Percentiles rank a stretch among this genome's conserved stretches.
These are phyloP conservation scores for Nycteola revayana DNA, from an alignment of 2,888 invertebrate genomes.

Conservation along the genomic window DNA sequence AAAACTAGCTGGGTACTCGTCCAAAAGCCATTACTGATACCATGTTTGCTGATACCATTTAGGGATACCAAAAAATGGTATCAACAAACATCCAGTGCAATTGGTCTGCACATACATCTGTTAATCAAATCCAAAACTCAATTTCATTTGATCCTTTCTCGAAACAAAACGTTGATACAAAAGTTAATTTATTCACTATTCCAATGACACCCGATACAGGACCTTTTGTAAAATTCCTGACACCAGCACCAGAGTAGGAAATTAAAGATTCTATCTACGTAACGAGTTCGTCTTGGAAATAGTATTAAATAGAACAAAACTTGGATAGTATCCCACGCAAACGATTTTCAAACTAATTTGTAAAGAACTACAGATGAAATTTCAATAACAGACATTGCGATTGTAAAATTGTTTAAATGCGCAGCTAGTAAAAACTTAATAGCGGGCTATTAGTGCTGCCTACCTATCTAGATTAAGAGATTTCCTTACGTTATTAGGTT, in stretches of 20 bases:
- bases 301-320: constrained; percentile 51
- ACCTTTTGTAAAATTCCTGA: constrained; percentile 48
- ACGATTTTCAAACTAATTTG: constrained; percentile 23
- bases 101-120: no score
- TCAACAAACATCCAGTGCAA: no score
- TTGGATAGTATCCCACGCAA: constrained; percentile 20
- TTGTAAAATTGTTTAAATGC: constrained; percentile 23
- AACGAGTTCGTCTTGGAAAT: constrained; percentile 57
- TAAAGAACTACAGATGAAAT: neutral
- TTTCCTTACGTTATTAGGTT: no score
- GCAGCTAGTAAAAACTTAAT: constrained; percentile 21
- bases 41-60: no score
- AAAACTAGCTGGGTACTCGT: no score
- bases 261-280: constrained; percentile 75
- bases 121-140: no score
- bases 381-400: constrained; percentile 1
- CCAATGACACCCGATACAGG: constrained; percentile 37
- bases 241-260: constrained; percentile 59
- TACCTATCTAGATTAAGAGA: no score
- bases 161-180: constrained; percentile 29
- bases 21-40: no score
- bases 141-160: no score
- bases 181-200: constrained; percentile 46
- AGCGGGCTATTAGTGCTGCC: constrained; percentile 21
- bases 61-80: no score